phyloP scores from a whole-genome alignment of 1,140 invertebrate species.

The Micrasema minimum region DNA sequence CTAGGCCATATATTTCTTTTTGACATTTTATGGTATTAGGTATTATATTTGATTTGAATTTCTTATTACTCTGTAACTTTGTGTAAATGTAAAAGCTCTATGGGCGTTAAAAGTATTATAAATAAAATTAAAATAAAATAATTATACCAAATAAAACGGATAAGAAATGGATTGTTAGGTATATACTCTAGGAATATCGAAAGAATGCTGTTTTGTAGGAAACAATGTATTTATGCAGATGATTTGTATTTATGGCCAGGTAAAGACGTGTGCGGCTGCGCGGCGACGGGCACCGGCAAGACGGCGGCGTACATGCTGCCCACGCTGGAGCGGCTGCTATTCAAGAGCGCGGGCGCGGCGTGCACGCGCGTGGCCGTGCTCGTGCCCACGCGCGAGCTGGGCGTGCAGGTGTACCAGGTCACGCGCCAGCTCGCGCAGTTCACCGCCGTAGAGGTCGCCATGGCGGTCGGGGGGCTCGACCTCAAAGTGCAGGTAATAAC shows the following conservation, averaged over 20 bases:
- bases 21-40: no score
- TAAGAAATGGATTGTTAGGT: no score
- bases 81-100: no score
- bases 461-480: slow-evolving; percentile 94
- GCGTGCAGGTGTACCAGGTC: slow-evolving; percentile 96
- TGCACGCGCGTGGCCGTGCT: slow-evolving; percentile 91
- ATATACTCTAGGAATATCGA: no score
- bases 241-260: slow-evolving; percentile 64
- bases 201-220: no score
- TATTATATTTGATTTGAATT: no score
- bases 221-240: no score
- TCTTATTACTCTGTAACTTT: no score
- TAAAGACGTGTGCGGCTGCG: slow-evolving; percentile 93
- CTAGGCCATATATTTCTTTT: no score
- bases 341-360: slow-evolving; percentile 71
- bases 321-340: slow-evolving; percentile 92
- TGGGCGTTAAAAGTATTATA: no score
- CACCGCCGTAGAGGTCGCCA: slow-evolving; percentile 82
- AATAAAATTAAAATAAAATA: no score
- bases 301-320: slow-evolving; percentile 99
- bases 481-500: slow-evolving; percentile 87
- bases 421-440: slow-evolving; percentile 90
- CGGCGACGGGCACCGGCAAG: slow-evolving; percentile 98
- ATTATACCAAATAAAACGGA: no score
- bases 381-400: slow-evolving; percentile 96